Base-by-base conservation (phyloP, 1,140 invertebrate species). In the Oryctes rhinoceros region DNA sequence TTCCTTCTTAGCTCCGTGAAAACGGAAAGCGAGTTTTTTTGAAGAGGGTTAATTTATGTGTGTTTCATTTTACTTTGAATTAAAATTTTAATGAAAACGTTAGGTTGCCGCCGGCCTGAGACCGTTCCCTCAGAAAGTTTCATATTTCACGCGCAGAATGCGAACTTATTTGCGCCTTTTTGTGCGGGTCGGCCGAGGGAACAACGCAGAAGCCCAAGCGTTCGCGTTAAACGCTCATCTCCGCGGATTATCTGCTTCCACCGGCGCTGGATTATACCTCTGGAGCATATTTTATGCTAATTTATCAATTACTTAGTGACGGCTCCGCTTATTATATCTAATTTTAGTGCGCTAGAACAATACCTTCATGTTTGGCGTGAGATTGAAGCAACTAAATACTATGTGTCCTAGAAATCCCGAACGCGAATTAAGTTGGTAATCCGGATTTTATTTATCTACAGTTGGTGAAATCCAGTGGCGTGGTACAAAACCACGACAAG, bases 61-160 rank as follows among this genome's bases (percentile, higher is more conserved):
- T 76, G 79, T 76, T 80, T 48, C 79, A 80, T 80, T 80, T 76
- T 80, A 80, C 65, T 80, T 80, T 47, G 79, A 76, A 80, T 80
- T 80, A 80, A 80, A 80, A 80, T 80, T 76, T 80, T 80, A 80
- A 80, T 80, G 79, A 80, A 76, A 80, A 80, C 74, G 79, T 80
- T 80, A 76, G 79, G 35, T 47, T 76, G 48, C 24, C 49, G 78
- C 13, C 49, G n/a, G 49, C 5, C 15, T 15, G 35, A 71, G 79
- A 76, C 39, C 13, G 5, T 75, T 35, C 65, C 39, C 7, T 80
- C 76, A 30, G 0, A 62, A 53, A 80, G 79, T 76, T 80, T 80
- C 79, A 80, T 80, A 80, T 76, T 80, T 80, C 74, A 80, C 71
- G 47, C 74, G 53, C n/a, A 59, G 39, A 10, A 7, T 5, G 39